phyloP scores from a whole-genome alignment of 2,888 invertebrate species.

The Lycaena phlaeas region DNA sequence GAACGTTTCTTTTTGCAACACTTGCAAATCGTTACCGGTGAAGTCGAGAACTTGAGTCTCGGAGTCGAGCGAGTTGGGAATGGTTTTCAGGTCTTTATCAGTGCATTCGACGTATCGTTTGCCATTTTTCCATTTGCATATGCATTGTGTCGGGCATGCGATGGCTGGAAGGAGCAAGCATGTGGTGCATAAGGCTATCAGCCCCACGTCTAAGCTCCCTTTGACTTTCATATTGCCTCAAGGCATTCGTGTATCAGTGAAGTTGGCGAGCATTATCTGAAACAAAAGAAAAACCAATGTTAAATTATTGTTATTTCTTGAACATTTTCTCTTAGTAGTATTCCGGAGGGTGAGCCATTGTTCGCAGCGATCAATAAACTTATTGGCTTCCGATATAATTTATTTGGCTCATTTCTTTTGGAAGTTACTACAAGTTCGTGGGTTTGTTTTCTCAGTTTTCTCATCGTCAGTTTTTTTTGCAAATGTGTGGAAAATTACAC shows the following conservation, averaged over 20 bases:
- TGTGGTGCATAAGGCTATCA: conserved; percentile 59
- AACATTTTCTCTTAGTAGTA: conserved; percentile 16
- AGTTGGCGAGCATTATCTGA: conserved; percentile 53
- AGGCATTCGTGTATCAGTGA: conserved; percentile 37
- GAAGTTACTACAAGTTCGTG: conserved; percentile 2
- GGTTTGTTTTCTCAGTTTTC: conserved; percentile 8
- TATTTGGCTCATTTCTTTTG: conserved; percentile 12
- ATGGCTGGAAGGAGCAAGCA: conserved; percentile 55
- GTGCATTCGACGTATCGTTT: conserved; percentile 93
- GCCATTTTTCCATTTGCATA: conserved; percentile 94
- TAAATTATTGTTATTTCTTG: conserved; percentile 19
- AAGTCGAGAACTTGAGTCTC: conserved; percentile 92
- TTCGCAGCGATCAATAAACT: conserved; percentile 21
- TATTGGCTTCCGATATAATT: conserved; percentile 18
- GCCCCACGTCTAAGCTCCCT: conserved; percentile 50
- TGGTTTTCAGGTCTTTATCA: conserved; percentile 80
- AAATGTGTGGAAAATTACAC: neutral
- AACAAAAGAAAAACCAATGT: conserved; percentile 40
- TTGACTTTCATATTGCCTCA: conserved; percentile 59
- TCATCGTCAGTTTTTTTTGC: neutral
- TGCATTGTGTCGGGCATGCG: conserved; percentile 84
- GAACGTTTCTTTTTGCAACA: conserved; percentile 84
- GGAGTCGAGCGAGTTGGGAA: conserved; percentile 85
- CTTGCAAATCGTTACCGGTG: conserved; percentile 86
- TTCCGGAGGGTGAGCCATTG: conserved; percentile 18